Conservation (phyloP, 1,140 invertebrate species). For the Bombus polaris region DNA sequence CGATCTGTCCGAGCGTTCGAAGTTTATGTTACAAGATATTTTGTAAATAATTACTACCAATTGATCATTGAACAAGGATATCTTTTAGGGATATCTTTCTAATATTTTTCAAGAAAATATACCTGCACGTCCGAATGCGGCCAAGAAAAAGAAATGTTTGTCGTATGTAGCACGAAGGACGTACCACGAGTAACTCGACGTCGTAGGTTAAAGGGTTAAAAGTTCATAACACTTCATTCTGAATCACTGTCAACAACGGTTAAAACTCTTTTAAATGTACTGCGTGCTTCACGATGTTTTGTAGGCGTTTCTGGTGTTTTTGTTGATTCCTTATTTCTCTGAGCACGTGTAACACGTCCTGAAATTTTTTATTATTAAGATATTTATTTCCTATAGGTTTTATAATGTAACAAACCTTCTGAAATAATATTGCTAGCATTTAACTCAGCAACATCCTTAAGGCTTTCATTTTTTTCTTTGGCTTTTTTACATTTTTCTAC, state of each 20-base stretch:
- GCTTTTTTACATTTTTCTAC: constrained; percentile 75
- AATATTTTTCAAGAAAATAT: no score
- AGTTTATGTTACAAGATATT: no score
- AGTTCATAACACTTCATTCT: constrained; percentile 61
- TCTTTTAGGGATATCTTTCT: no score
- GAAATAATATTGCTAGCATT: constrained; percentile 72
- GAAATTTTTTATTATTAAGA: constrained; percentile 33
- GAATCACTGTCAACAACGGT: constrained; percentile 76
- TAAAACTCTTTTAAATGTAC: constrained; percentile 67
- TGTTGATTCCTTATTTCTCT: constrained; percentile 55
- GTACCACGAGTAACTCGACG: no score
- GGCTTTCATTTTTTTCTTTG: constrained; percentile 68
- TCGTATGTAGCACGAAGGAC: no score
- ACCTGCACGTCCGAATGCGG: no score
- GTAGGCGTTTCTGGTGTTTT: constrained; percentile 41
- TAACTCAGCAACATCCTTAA: constrained; percentile 70
- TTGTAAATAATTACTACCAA: not conserved
- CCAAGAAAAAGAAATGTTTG: no score
- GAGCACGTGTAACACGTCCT: constrained; percentile 76
- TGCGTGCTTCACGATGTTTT: constrained; percentile 63
- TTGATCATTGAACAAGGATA: no score
- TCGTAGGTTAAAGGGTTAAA: not conserved
- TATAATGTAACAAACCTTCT: constrained; percentile 69
- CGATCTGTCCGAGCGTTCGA: no score
- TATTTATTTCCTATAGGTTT: not conserved